Percentiles rank a stretch among this genome's conserved stretches.
Conservation (phyloP, 1,140 invertebrate genomes). For the Euwallacea similis region DNA sequence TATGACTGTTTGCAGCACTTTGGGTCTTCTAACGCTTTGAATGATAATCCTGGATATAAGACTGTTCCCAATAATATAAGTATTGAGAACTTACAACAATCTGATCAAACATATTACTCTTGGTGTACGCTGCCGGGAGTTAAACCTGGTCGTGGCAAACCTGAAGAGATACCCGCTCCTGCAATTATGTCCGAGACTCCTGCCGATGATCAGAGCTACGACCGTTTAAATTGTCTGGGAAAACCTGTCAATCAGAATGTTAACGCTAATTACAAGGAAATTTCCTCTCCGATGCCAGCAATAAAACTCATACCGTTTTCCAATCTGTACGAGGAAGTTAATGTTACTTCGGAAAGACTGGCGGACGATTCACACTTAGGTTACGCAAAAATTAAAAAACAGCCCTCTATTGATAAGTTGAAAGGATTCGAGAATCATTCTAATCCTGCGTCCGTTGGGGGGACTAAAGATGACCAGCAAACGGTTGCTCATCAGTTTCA, state of each 20-base stretch:
- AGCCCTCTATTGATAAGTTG: slow-evolving; percentile 50
- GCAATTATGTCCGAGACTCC: slow-evolving; percentile 46
- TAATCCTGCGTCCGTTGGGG: neutral
- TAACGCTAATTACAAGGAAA: slow-evolving; percentile 63
- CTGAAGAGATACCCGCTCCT: slow-evolving; percentile 34
- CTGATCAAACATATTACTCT: neutral
- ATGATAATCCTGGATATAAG: slow-evolving; percentile 58
- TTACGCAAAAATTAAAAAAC: slow-evolving; percentile 75
- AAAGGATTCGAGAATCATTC: slow-evolving; percentile 13
- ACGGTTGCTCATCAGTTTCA: slow-evolving; percentile 66
- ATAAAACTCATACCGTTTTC: slow-evolving; percentile 50
- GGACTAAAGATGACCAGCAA: slow-evolving; percentile 48
- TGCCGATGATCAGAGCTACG: slow-evolving; percentile 63
- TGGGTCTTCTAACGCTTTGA: slow-evolving; percentile 69
- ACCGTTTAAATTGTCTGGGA: slow-evolving; percentile 74
- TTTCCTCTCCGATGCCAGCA: slow-evolving; percentile 57
- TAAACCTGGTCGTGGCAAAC: slow-evolving; percentile 14
- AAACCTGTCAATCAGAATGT: slow-evolving; percentile 53
- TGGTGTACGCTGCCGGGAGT: neutral
- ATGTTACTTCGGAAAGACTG: slow-evolving; percentile 66
- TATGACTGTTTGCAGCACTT: slow-evolving; percentile 82
- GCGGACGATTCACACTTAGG: slow-evolving; percentile 78
- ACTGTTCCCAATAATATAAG: neutral
- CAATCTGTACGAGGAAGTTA: slow-evolving; percentile 71
- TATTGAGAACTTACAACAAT: slow-evolving; percentile 4